Conservation (phyloP, 2,888 invertebrate genomes). For the Elmis aenea region DNA sequence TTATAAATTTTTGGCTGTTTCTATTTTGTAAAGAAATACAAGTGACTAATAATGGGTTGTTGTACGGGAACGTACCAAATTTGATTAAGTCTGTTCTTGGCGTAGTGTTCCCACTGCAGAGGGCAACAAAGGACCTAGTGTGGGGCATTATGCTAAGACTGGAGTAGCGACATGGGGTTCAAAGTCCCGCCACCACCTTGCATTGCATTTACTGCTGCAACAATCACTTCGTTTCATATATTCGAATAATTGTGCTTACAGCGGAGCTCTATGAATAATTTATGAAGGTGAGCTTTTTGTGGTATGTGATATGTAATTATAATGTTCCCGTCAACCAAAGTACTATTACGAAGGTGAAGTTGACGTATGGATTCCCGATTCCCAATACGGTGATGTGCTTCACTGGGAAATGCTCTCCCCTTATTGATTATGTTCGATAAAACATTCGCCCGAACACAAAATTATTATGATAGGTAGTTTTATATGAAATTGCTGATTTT, state of each 20-base stretch:
- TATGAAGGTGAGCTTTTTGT: slow-evolving; percentile 10
- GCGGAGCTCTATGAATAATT: slow-evolving; percentile 8
- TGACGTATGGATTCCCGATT: slow-evolving; percentile 13
- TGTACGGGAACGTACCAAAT: no score
- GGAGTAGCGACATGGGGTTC: slow-evolving; percentile 2
- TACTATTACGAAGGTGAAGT: slow-evolving; percentile 12
- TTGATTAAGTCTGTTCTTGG: not conserved
- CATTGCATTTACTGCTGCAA: slow-evolving; percentile 8
- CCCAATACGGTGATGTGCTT: slow-evolving; percentile 13
- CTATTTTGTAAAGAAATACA: no score
- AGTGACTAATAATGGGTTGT: no score
- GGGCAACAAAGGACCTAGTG: not conserved
- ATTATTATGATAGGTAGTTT: no score
- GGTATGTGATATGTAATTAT: slow-evolving; percentile 7
- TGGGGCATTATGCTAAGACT: slow-evolving; percentile 1
- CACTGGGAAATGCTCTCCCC: slow-evolving; percentile 5
- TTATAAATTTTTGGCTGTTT: no score
- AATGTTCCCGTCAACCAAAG: slow-evolving; percentile 6
- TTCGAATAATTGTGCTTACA: slow-evolving; percentile 8
- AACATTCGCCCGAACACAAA: slow-evolving; percentile 10
- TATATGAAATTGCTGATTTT: no score
- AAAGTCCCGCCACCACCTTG: slow-evolving; percentile 3
- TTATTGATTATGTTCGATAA: slow-evolving; percentile 13
- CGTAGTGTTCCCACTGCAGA: not conserved
- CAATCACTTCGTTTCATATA: slow-evolving; percentile 11